Conservation (phyloP, 2,888 invertebrate genomes). For the Tetragonisca angustula region DNA sequence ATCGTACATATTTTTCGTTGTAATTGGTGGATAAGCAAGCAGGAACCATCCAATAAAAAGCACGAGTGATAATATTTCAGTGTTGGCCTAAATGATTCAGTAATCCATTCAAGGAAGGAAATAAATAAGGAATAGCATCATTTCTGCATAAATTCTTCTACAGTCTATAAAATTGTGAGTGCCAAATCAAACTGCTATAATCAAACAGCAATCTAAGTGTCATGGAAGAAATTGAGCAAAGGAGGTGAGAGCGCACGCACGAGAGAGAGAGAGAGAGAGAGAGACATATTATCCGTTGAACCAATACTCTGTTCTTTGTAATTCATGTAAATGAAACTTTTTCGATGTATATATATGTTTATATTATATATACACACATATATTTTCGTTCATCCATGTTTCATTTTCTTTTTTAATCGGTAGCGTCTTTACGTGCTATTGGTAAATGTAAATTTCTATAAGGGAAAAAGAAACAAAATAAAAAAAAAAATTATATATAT, state of each 20-base stretch:
- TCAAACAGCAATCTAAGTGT: slow-evolving; percentile 59
- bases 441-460: slow-evolving; percentile 44
- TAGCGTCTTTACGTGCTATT: slow-evolving; percentile 47
- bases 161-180: slow-evolving; percentile 60
- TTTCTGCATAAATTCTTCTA: slow-evolving; percentile 13
- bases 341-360: slow-evolving; percentile 55
- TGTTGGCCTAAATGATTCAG: slow-evolving; percentile 53
- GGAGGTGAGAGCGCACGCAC: not conserved
- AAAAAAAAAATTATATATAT: not conserved
- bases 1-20: slow-evolving; percentile 47
- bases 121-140: slow-evolving; percentile 5
- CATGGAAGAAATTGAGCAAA: slow-evolving; percentile 7
- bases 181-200: slow-evolving; percentile 71
- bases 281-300: slow-evolving; percentile 36
- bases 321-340: slow-evolving; percentile 59
- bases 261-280: not conserved
- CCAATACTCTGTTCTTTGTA: slow-evolving; percentile 64
- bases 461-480: slow-evolving; percentile 23
- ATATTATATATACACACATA: slow-evolving; percentile 18
- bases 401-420: slow-evolving; percentile 57
- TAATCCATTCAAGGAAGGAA: slow-evolving; percentile 2
- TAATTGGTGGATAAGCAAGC: not conserved
- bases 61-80: not conserved
- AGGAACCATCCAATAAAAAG: not conserved
- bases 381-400: slow-evolving; percentile 52